Base-by-base conservation (phyloP, 2,113 vertebrate species). In the Osmerus mordax region DNA sequence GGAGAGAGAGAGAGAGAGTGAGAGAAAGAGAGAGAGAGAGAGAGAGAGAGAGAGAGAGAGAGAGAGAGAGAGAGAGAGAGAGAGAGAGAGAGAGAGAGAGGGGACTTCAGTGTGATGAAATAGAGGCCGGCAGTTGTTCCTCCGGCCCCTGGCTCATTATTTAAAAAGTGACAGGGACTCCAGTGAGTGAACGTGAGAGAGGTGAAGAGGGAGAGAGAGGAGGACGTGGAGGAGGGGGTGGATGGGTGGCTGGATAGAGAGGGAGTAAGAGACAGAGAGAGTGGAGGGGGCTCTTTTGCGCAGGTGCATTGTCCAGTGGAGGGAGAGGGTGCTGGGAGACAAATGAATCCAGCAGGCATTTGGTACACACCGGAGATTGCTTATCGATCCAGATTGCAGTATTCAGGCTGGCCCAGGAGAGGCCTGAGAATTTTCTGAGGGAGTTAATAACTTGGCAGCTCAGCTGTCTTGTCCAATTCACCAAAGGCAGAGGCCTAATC, bases 401-500 rank as follows among this genome's bases (percentile, higher is more conserved):
- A 95, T 94, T 95, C 93, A 94, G 93, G 89, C 93, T 72, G 90
- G 95, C 95, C 95, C 92, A 83, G 60, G 94, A 97, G 95, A 93
- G 88, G 86, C 92, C 94, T 93, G 89, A 96, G 96, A 98, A 98
- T 99, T 98, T 98, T 98, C 97, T 95, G 94, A 96, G 96, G 95
- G 96, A 98, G 96, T 99, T 99, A 99, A 99, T 99, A 98, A 98
- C 94, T 93, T 95, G 93, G 95, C 95, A 93, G 95, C 96, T 94
- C 94, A 95, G 95, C 97, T 99, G 97, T 99, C 97, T 97, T 98
- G 97, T 98, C 97, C 96, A 98, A 99, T 99, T 97, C 96, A 96
- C 93, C 95, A 94, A 94, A 96, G 94, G 93, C 91, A 91, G 93
- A 94, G 92, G 94, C 96, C 96, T 98, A 98, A 98, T 98, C 96